Percentiles rank a stretch among this genome's conserved stretches.
Conservation (phyloP, 2,888 invertebrate genomes). For the Ganaspis brasiliensis region DNA sequence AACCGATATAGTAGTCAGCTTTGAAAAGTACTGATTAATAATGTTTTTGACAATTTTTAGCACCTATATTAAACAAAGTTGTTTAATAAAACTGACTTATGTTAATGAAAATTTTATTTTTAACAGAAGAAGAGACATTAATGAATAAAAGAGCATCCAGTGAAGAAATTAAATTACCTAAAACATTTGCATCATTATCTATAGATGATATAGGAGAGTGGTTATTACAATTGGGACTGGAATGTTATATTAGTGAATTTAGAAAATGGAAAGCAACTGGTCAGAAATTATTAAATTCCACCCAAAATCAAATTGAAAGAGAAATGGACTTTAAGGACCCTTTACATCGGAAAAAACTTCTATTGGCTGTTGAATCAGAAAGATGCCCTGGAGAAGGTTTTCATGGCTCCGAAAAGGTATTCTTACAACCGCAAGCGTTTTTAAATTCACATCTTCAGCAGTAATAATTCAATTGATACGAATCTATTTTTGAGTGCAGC, state of each 20-base stretch:
- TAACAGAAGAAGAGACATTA: conserved; percentile 85
- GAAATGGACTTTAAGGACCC: conserved; percentile 91
- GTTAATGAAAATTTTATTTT: conserved; percentile 54
- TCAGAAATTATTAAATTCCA: conserved; percentile 89
- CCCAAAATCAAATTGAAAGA: conserved; percentile 92
- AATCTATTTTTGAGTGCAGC: no score
- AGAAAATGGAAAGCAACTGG: conserved; percentile 92
- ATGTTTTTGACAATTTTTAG: no score
- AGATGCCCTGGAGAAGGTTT: conserved; percentile 72
- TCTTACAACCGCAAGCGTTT: no score
- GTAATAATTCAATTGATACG: no score
- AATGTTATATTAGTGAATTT: conserved; percentile 89
- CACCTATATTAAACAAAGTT: no score
- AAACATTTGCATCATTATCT: conserved; percentile 91
- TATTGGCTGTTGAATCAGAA: conserved; percentile 80
- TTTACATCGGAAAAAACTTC: conserved; percentile 95
- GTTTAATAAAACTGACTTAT: no score
- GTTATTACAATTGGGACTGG: conserved; percentile 89
- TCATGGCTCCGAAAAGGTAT: conserved; percentile 76
- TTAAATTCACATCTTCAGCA: no score
- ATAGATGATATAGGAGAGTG: conserved; percentile 91
- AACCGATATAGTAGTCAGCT: no score
- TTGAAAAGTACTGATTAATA: no score
- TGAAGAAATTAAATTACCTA: conserved; percentile 64
- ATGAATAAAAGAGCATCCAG: conserved; percentile 80